Base-by-base conservation (phyloP, 2,888 invertebrate genomes). In the Hirtodrosophila cameraria region DNA sequence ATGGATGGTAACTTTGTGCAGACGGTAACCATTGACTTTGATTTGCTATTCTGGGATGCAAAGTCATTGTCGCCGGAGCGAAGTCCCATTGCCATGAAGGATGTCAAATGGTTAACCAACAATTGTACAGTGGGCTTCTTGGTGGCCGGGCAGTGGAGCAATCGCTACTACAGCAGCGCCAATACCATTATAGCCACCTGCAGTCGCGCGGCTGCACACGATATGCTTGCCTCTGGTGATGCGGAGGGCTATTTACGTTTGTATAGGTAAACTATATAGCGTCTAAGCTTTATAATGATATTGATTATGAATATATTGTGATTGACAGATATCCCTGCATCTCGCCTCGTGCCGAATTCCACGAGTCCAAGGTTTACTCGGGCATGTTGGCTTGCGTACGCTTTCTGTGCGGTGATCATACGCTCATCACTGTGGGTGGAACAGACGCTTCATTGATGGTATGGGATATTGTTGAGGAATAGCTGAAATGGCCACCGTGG, bases 1-100 rank as follows among this genome's bases (percentile, higher is more conserved):
- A 94, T 95, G 31, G 97, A 97, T 88, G 96, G 97, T 54, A 95
- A 94, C 88, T 96, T 94, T 88, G 91, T 98, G 57, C 97, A 97
- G 91, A 96, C 97, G 0, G 96, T 96, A 48, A 96, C 97, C 11
- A 95, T 96, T 58, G 97, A 97, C 89, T 97, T 96, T 80, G 97
- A 97, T 89, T 91, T 97, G 45, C 93, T 95, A 3, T 97, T 96
- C 91, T 97, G 97, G 97, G 97, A 97, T 88, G 94, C 97, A n/a
- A 96, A 96, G 90, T 94, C 96, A 0, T 90, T 97, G 45, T 95
- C 96, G 1, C 95, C 96, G 6, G 96, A 97, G 88, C 96, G 96
- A 88, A 96, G 96, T 89, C 96, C 96, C 2, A 93, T 96, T 64
- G 96, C 96, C 2, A 96, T 97, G 96, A 96, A 97, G 89, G 97